phyloP scores from a whole-genome alignment of 2,113 vertebrate species.

The Sardina pilchardus region DNA sequence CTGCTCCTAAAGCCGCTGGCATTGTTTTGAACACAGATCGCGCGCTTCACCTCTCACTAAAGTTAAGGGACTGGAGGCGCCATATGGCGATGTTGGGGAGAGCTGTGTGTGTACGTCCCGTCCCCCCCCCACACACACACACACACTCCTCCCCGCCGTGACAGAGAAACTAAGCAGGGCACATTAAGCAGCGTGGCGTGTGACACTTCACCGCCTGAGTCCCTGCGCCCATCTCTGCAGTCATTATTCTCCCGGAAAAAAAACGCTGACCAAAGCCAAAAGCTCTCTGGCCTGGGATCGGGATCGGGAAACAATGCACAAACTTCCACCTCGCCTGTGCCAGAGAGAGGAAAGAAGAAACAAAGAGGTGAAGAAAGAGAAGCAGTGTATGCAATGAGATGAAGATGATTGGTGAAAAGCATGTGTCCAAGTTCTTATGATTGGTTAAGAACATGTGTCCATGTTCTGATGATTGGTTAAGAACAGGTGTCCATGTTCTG shows the following conservation, averaged over 20 bases:
- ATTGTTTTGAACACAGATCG: conserved; percentile 10
- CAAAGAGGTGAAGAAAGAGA: neutral
- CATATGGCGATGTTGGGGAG: conserved; percentile 22
- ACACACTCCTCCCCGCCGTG: no score
- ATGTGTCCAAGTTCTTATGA: no score
- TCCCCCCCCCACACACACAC: conserved; percentile 24
- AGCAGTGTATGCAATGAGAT: neutral
- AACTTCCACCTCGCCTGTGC: conserved; percentile 38
- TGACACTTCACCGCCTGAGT: conserved; percentile 57
- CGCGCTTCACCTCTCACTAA: neutral
- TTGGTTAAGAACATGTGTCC: no score
- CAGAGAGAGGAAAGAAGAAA: conserved; percentile 28
- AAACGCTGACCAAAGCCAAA: conserved; percentile 73
- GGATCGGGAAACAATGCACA: conserved; percentile 42
- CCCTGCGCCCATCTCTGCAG: conserved; percentile 56
- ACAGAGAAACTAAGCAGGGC: conserved; percentile 39
- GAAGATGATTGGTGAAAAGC: no score
- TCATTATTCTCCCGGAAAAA: conserved; percentile 68
- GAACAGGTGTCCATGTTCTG: no score
- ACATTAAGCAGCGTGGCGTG: conserved; percentile 65
- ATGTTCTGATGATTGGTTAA: no score
- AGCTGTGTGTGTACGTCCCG: conserved; percentile 32
- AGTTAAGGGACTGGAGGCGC: conserved; percentile 15
- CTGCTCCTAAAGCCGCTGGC: conserved; percentile 7
- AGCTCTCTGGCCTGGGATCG: conserved; percentile 55